These are phyloP conservation scores for Ptilodon capucinus DNA, from an alignment of 2,888 invertebrate species.

Conservation along the genomic window DNA sequence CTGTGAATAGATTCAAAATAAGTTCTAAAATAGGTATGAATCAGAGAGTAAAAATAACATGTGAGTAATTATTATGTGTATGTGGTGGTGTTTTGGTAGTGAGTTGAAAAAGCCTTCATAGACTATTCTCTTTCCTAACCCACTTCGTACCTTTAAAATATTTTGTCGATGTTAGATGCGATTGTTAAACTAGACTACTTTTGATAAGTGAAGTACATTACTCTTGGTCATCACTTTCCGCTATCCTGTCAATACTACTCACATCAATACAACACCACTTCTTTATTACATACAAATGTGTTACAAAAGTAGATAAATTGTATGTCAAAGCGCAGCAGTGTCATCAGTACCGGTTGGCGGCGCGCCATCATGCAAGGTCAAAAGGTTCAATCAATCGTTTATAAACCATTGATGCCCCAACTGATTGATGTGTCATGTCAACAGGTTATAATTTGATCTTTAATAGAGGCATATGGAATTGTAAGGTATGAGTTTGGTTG, in stretches of 20 bases:
- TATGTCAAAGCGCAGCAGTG: constrained; percentile 21
- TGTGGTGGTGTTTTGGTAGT: neutral
- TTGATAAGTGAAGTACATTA: too few relatives aligned
- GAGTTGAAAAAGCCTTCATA: too few relatives aligned
- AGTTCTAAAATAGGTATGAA: neutral
- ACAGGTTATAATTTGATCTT: constrained; percentile 52
- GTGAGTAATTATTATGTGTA: too few relatives aligned
- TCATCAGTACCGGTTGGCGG: constrained; percentile 25
- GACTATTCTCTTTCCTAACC: too few relatives aligned
- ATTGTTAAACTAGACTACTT: too few relatives aligned
- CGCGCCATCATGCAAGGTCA: constrained; percentile 34
- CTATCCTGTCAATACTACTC: neutral
- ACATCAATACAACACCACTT: neutral
- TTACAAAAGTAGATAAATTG: constrained; percentile 17
- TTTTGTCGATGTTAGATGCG: too few relatives aligned
- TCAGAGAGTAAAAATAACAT: neutral
- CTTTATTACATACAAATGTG: neutral
- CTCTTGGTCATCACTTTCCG: too few relatives aligned
- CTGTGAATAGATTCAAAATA: constrained; percentile 10
- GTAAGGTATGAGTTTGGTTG: constrained; percentile 49
- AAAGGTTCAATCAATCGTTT: constrained; percentile 38
- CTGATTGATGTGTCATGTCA: constrained; percentile 52
- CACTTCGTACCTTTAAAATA: too few relatives aligned
- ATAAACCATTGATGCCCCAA: constrained; percentile 49
- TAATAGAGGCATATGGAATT: constrained; percentile 47